Conservation (phyloP, 2,888 invertebrate species). For the Dicyrtoma fusca region DNA sequence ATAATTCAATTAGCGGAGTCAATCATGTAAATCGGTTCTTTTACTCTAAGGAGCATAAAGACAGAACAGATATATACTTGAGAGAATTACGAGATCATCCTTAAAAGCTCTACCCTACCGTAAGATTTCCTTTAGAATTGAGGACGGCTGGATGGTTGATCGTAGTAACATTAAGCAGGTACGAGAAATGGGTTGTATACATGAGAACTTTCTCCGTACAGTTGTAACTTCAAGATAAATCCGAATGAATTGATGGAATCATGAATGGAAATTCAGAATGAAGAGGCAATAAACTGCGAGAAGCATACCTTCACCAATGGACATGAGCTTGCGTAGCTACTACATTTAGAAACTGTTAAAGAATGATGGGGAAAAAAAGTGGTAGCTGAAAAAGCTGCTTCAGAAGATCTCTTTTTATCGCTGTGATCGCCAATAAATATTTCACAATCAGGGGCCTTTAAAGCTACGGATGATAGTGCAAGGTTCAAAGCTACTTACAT, state of each 20-base stretch:
- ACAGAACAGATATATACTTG: too few relatives aligned
- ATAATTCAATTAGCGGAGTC: too few relatives aligned
- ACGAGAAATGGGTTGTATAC: conserved; percentile 18
- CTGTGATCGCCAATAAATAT: conserved; percentile 57
- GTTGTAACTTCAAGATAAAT: conserved; percentile 3
- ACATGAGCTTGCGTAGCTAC: conserved; percentile 15
- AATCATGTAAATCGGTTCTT: too few relatives aligned
- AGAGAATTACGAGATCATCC: too few relatives aligned
- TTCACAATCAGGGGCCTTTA: conserved; percentile 57
- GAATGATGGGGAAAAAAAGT: conserved; percentile 25
- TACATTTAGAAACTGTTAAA: conserved; percentile 19
- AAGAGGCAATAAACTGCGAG: conserved; percentile 41
- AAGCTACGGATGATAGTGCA: conserved; percentile 42
- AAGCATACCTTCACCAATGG: conserved; percentile 21
- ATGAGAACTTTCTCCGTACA: background rate
- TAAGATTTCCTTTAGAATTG: too few relatives aligned
- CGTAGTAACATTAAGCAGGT: conserved; percentile 12
- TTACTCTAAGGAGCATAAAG: too few relatives aligned
- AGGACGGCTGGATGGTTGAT: background rate
- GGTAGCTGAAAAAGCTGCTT: conserved; percentile 40
- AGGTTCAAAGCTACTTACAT: conserved; percentile 47
- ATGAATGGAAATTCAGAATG: conserved; percentile 43
- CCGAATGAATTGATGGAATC: conserved; percentile 38
- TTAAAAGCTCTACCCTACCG: too few relatives aligned
- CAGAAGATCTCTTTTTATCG: conserved; percentile 55